Evolutionary conservation across 2,113 vertebrate genomes (phyloP).

Genomic region (Indicator maculatus): DNA sequence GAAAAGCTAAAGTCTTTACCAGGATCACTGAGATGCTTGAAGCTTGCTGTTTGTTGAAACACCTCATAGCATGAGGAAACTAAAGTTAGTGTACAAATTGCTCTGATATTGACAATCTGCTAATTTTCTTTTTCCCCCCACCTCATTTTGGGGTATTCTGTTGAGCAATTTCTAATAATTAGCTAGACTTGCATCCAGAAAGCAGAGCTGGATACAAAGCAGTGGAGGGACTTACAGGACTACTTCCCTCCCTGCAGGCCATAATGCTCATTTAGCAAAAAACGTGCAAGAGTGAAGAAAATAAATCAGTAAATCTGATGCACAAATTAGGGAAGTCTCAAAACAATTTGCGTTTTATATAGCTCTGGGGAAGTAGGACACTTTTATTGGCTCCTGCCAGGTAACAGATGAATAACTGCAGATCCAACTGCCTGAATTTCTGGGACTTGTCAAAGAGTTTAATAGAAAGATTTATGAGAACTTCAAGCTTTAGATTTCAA

Average conservation of each 20-base stretch:
- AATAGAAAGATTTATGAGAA: slow-evolving; percentile 20
- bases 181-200: neutral
- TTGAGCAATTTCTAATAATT: neutral
- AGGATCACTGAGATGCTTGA: neutral
- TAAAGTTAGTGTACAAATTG: neutral
- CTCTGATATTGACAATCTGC: neutral
- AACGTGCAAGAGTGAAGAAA: neutral
- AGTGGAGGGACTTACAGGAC: neutral
- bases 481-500: neutral
- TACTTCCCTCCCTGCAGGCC: neutral
- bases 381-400: neutral
- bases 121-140: neutral
- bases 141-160: neutral
- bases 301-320: neutral
- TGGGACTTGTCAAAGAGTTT: slow-evolving; percentile 25
- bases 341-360: slow-evolving; percentile 1
- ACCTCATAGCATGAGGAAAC: neutral
- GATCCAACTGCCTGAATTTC: neutral
- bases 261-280: neutral
- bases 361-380: neutral
- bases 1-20: neutral
- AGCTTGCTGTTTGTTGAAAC: neutral
- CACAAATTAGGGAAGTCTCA: slow-evolving; percentile 13
- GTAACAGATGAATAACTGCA: neutral
- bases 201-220: neutral